Evolutionary conservation across 1,140 invertebrate genomes (phyloP), one percentile per base, ranked within the genome.

Genomic region (Scaptomyza pallida): DNA sequence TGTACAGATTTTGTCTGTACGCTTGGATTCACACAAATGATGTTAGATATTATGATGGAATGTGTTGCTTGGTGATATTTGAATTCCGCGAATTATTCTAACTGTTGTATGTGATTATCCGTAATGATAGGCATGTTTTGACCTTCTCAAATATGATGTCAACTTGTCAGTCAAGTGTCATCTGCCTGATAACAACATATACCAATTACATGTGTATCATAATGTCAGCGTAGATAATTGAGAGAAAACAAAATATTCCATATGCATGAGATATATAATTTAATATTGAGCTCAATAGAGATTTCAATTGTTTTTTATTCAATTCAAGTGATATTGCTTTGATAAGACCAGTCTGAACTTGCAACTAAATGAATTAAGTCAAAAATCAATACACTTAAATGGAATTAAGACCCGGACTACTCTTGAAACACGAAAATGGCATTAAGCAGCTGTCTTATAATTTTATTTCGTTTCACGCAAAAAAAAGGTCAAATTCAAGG

Each of bases 21-120:
- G 59, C 43, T 48, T 33, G 26, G 15, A 54, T 52, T 69, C 15
- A 12, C 41, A 15, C 1, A 8, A 57, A 67, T 43, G 33, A 10
- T 37, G 19, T 50, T 33, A 41, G 26, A 12, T 8, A 33, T 9
- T 50, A 35, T 8, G n/a, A 62, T 45, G 35, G 9, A 16, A 23
- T 21, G 8, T 51, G 17, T n/a, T 12, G 35, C 6, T 35, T 19
- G 5, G 10, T 37, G 17, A 8, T 19, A 5, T 3, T 37, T 35
- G 3, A 35, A 35, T n/a, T 51, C 30, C 17, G 33, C 1, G 35
- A 51, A 17, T n/a, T 45, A 12, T 45, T 21, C 5, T 45, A 23
- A 6, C 12, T 21, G 19, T 12, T 21, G 19, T 12, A 2, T 47
- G 44, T 13, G 12, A 47, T 13, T 47, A 13, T 47, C 21, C 2